Evolutionary conservation across 2,888 invertebrate genomes (phyloP), one percentile per base, ranked within the genome.

Genomic region (Sericinus montela): DNA sequence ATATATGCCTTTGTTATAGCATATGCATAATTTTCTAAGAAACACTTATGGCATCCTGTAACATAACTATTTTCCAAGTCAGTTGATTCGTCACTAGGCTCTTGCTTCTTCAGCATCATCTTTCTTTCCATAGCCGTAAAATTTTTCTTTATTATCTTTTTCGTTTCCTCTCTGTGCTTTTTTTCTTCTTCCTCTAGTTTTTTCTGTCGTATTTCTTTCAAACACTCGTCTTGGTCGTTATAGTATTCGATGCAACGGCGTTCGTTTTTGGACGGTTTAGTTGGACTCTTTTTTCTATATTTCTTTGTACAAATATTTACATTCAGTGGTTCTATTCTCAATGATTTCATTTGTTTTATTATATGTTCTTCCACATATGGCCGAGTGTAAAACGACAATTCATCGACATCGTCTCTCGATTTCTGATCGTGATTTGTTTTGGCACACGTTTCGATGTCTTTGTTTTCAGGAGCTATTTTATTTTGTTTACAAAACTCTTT

Each of bases 181-280:
- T 65, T 69, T 9, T 76, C 73, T 55, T 90, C 78, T 59, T 87
- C 80, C 57, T 82, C 82, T 1, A 80, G 56, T 49, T 75, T 84
- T 54, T 72, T 80, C 52, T 75, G 70, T 25, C 79, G 67, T 56
- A 85, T 86, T 57, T 90, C 90, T 65, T 91, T 90, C 40, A 92
- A 72, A 58, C 91, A 91, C 58, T 92, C 91, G 43, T 90, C 91
- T 69, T 91, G 91, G 56, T 91, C 92, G 69, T 92, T 92, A 70
- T 92, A 92, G 58, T 92, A 92, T 69, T 92, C 92, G 25, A 90
- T 82, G 57, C 82, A 84, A 54, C 72, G 67, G 40, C 75, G 74
- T 36, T 80, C 79, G 35, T 59, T 70, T 54, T 82, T 86, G 69
- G 82, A 78, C 68, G 82, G 76, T 55, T 84, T 86, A 0, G 76